Base-by-base conservation (phyloP, 2,113 vertebrate genomes). In the Amblyornis subalaris region DNA sequence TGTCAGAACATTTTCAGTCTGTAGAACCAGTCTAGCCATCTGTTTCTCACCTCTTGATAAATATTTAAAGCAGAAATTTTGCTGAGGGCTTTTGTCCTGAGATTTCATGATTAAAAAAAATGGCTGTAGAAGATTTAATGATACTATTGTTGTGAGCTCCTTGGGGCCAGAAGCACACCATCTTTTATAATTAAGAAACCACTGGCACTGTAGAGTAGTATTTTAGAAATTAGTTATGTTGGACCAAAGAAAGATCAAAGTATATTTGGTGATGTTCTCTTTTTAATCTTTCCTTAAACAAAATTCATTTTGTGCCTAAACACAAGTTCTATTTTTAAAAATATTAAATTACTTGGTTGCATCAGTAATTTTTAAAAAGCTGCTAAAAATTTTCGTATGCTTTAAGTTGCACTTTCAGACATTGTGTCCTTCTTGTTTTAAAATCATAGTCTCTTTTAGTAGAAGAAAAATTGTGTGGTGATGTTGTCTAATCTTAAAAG, bases 21-120 rank as follows among this genome's bases (percentile, higher is more conserved):
- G 91, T 79, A 83, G 82, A 94, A 96, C 95, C 91, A 95, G 94
- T 96, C 81, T 89, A 89, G 66, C 94, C 87, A 94, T 96, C 91
- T 95, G 81, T 93, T 96, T 94, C 93, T 90, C 89, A 96, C 95
- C 87, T 96, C 93, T 74, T 94, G 95, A 94, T 94, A 94, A 90
- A 96, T 95, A 95, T 95, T 97, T 94, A 96, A 93, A 93, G 60
- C 47, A 93, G 77, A 94, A 94, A 66, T 88, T 96, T 88, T 91
- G 85, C 91, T 95, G 64, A 84, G 75, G 89, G 94, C 89, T 88
- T 95, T 93, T 91, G 54, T 71, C 40, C 60, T 77, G 74, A 81
- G 82, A 84, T 94, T 77, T 90, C 75, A 53, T 77, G 35, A 85
- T 93, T 91, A 23, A 93, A 90, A 87, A 87, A 84, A 66, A 73